Evolutionary conservation across 2,888 invertebrate genomes (phyloP).

Genomic region (Pachymerium ferrugineum): DNA sequence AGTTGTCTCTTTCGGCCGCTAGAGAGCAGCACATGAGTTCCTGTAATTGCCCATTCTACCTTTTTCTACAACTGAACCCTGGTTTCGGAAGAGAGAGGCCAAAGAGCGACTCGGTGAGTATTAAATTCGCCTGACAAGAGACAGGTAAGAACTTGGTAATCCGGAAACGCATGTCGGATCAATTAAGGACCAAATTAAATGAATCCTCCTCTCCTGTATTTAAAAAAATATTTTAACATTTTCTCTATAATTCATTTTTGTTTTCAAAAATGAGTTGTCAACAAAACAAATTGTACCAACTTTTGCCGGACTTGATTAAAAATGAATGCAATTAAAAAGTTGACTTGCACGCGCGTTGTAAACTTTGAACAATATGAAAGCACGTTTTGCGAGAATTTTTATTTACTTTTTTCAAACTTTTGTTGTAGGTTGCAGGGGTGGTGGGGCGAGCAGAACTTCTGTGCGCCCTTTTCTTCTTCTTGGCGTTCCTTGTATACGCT

Average conservation of each 20-base stretch:
- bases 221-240: too few species aligned
- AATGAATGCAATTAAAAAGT: too few species aligned
- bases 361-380: too few species aligned
- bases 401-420: background rate
- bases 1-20: background rate
- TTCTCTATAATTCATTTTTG: too few species aligned
- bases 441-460: slow-evolving; percentile 90
- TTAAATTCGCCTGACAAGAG: background rate
- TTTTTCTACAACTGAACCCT: background rate
- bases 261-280: too few species aligned
- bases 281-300: too few species aligned
- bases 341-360: too few species aligned
- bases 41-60: slow-evolving; percentile 2
- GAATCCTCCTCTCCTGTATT: too few species aligned
- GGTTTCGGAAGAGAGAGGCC: background rate
- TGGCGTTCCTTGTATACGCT: slow-evolving; percentile 62
- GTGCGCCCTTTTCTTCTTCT: slow-evolving; percentile 69
- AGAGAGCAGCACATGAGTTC: slow-evolving; percentile 3
- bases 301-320: too few species aligned
- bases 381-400: background rate
- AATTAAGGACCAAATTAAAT: background rate
- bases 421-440: slow-evolving; percentile 67
- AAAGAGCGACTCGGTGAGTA: too few species aligned
- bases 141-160: background rate
- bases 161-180: background rate